Percentiles rank a stretch among this genome's conserved stretches.
Evolutionary conservation across 92 coral and sea anemone species (phyloP).

Genomic region (Parazoanthus swiftii): DNA sequence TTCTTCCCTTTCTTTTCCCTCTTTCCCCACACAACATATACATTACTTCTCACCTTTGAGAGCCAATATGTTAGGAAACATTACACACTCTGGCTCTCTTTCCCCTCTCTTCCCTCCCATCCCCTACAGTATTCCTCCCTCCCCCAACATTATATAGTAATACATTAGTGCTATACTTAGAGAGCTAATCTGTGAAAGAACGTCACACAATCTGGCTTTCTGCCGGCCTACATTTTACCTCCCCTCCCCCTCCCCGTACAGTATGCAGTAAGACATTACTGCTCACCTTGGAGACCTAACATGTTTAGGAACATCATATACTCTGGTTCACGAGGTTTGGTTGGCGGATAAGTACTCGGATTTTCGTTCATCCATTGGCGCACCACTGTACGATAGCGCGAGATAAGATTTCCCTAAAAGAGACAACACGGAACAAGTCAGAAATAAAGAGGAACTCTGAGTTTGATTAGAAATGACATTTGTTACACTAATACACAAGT

Average conservation of each 20-base stretch:
- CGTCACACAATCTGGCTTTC: background rate
- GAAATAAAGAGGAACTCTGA: background rate
- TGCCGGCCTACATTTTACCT: no score
- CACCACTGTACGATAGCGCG: constrained; percentile 21
- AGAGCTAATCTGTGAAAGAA: background rate
- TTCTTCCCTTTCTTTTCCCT: background rate
- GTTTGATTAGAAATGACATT: background rate
- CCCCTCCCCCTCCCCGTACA: no score
- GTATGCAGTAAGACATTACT: no score
- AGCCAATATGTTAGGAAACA: background rate
- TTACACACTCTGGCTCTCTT: background rate
- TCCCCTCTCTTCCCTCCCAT: no score
- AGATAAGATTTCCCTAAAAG: constrained; percentile 19
- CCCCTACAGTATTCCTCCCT: no score
- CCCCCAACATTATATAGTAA: no score
- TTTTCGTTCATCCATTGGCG: constrained; percentile 2
- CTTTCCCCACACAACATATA: background rate
- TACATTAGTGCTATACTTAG: background rate
- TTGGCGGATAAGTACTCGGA: background rate
- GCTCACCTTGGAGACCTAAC: background rate
- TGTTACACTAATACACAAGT: background rate
- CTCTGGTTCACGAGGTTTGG: constrained; percentile 9
- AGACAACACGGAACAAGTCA: background rate
- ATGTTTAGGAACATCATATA: constrained; percentile 7
- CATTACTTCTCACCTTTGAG: background rate